Evolutionary conservation across 2,797 vertebrate species (phyloP), one percentile per base, ranked within the genome.

Genomic region (Esox lucius): DNA sequence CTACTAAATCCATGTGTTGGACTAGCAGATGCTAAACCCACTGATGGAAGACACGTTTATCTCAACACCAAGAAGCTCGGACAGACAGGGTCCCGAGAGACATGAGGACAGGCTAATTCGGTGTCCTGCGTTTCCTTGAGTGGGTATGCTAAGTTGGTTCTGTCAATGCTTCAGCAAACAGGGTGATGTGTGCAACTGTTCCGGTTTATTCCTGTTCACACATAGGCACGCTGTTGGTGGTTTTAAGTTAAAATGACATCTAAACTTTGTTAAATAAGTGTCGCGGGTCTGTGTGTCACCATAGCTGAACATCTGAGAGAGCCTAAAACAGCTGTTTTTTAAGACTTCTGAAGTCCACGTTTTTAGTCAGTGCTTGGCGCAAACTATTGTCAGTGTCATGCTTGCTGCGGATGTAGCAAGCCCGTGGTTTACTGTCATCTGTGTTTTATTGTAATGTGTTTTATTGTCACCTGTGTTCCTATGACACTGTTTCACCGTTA

Each of bases 1-100:
- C 90, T 91, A 89, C 83, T 67, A 86, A 93, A 89, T 88, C 85
- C 81, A 81, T 91, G 75, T 83, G 90, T 76, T 84, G 85, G 85
- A 82, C 76, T 84, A 85, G 84, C 82, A 86, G 82, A 84, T 86
- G 69, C 68, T 74, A 74, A 68, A 86, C 85, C 69, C 83, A 83
- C 62, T 88, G 53, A 56, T 19, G 81, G 66, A 68, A 83, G 87
- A 83, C 80, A 75, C 83, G 81, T 84, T 86, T 77, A 76, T 83
- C 80, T 77, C 76, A 79, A 75, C 75, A 22, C 81, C 77, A 80
- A 56, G 79, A 78, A 85, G 79, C 78, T 83, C 74, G 75, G 82
- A 85, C 87, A 88, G 88, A 86, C 76, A 65, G 16, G 16, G 31
- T 15, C 13, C 48, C 70, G 39, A 51, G 49, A 16, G 70, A 66